Base-by-base conservation (phyloP, 2,888 invertebrate species). In the Torymus tubicola region DNA sequence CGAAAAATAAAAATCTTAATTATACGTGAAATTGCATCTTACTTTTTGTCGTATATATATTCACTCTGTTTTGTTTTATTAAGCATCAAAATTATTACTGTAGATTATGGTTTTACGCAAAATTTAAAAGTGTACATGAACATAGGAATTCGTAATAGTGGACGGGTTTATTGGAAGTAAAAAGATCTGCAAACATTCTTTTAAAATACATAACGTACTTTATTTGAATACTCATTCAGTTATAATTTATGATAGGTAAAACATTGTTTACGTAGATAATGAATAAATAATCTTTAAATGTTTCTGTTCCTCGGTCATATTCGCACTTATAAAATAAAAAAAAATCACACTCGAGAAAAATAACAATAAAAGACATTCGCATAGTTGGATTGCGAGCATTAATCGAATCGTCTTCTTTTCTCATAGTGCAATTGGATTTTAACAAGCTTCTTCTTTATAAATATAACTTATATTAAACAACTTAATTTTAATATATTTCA, bases 171-270 rank as follows among this genome's bases (percentile, higher is more conserved):
- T 3, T 31, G 31, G 31, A 31, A 31, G 31, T 31, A 31, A 31
- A 31, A 31, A 31, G 31, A 3, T 31, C 31, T 31, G 31, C 3
- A 31, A 31, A 3, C 31, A 14, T 63, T 31, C 13, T 13, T 24
- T 86, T 87, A 87, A 87, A 87, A 87, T 86, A 87, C 86, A 85
- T 87, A 86, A 86, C 85, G 86, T 86, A 86, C 84, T 87, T 87
- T 87, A 87, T 87, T 87, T 83, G 84, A 86, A 86, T 87, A 84
- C 85, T 24, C 24, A 24, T 24, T 21, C 31, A 61, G 61, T 24
- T 61, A 61, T 61, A 61, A 61, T 61, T 87, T 87, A 86, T 87
- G 85, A 86, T 87, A 84, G 86, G 86, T 86, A 87, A 87, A 87
- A 87, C 87, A 87, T 86, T 85, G 84, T 86, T 85, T 86, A 84